Evolutionary conservation across 1,140 invertebrate species (phyloP).

Genomic region (Leptoteleia sp.): DNA sequence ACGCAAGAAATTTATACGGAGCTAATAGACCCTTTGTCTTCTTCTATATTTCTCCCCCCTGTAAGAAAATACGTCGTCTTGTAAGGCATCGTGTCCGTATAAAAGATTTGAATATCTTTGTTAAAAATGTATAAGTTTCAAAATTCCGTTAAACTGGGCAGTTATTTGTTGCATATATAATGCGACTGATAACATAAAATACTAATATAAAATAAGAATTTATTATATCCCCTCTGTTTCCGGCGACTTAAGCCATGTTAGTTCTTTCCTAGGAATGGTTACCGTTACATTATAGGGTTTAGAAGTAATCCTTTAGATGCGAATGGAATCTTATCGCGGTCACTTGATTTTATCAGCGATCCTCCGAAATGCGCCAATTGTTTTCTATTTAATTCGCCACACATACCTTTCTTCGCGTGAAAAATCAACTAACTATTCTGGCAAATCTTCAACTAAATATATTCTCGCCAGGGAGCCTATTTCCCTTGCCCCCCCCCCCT

Average conservation of each 20-base stretch:
- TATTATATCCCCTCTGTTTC: too few species aligned
- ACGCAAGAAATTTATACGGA: slow-evolving; percentile 53
- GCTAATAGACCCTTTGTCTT: slow-evolving; percentile 58
- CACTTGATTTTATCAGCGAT: background rate
- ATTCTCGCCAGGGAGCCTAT: slow-evolving; percentile 10
- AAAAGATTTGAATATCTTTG: slow-evolving; percentile 51
- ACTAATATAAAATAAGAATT: too few species aligned
- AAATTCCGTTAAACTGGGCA: slow-evolving; percentile 22
- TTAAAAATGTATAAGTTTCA: slow-evolving; percentile 19
- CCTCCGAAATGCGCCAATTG: background rate
- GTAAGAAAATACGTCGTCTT: slow-evolving; percentile 59
- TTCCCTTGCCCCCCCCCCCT: background rate
- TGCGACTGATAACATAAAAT: too few species aligned
- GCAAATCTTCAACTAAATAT: slow-evolving; percentile 33
- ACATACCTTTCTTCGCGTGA: slow-evolving; percentile 4
- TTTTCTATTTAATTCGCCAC: slow-evolving; percentile 16
- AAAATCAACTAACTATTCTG: slow-evolving; percentile 43
- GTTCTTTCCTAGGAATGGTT: too few species aligned
- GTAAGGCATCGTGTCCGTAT: slow-evolving; percentile 42
- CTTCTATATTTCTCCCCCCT: slow-evolving; percentile 51
- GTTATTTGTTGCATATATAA: too few species aligned
- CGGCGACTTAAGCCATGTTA: too few species aligned
- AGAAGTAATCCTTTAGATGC: background rate
- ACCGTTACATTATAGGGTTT: too few species aligned
- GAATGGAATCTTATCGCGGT: background rate